phyloP scores from a whole-genome alignment of 2,888 invertebrate species.

The Drosophila quinaria region DNA sequence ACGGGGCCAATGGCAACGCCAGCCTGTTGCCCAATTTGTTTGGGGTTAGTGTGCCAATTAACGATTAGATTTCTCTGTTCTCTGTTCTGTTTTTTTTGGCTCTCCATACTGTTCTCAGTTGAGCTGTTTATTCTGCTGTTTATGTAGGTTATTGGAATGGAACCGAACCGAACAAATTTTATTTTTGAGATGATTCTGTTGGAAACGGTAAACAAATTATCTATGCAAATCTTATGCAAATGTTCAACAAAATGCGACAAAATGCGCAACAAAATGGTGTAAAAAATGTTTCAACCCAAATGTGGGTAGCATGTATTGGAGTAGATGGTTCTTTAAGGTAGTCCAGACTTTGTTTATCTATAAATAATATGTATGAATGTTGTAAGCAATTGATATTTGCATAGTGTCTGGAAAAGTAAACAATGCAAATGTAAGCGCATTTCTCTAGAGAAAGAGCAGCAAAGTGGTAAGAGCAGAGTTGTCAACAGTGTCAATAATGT shows the following conservation, averaged over 20 bases:
- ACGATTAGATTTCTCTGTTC: slow-evolving; percentile 66
- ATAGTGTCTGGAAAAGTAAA: slow-evolving; percentile 21
- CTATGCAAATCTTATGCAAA: slow-evolving; percentile 63
- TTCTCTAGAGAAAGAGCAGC: not conserved
- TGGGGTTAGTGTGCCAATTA: slow-evolving; percentile 81
- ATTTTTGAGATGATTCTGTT: slow-evolving; percentile 2
- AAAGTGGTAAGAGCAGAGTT: not conserved
- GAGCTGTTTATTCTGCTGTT: slow-evolving; percentile 3
- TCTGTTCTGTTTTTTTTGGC: not conserved
- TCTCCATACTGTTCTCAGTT: not conserved
- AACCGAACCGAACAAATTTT: not conserved
- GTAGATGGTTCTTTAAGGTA: no score
- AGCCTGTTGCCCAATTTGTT: slow-evolving; percentile 50
- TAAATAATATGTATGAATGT: slow-evolving; percentile 39
- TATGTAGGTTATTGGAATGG: slow-evolving; percentile 68
- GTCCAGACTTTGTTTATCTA: slow-evolving; percentile 24
- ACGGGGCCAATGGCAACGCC: slow-evolving; percentile 76
- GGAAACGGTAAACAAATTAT: slow-evolving; percentile 63
- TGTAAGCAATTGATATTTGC: slow-evolving; percentile 42
- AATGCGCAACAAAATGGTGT: slow-evolving; percentile 29
- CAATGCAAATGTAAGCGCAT: slow-evolving; percentile 20
- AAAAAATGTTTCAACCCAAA: slow-evolving; percentile 8
- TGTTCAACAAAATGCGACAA: slow-evolving; percentile 13
- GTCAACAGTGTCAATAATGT: slow-evolving; percentile 22
- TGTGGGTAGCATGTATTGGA: slow-evolving; percentile 8